These are phyloP conservation scores for Ephialtes manifestator DNA, from an alignment of 2,888 invertebrate genomes.

Conservation along the genomic window DNA sequence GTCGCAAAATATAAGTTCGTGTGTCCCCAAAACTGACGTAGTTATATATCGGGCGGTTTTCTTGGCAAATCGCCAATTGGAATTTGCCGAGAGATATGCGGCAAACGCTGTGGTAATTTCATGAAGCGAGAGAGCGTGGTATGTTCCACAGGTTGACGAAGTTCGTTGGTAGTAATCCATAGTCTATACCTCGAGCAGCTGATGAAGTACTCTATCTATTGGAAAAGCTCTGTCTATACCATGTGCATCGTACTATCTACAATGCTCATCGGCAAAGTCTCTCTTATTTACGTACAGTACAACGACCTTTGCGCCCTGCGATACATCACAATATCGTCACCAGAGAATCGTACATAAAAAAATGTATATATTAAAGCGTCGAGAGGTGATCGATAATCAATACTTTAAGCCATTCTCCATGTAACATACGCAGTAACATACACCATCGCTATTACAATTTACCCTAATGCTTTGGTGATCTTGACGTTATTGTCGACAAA, in stretches of 20 bases:
- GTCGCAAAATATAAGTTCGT: background rate
- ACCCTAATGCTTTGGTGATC: constrained; percentile 27
- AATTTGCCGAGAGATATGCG: constrained; percentile 21
- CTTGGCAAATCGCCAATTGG: constrained; percentile 43
- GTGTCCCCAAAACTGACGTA: background rate
- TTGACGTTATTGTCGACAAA: constrained; percentile 25
- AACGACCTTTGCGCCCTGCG: constrained; percentile 49
- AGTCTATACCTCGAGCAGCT: constrained; percentile 50
- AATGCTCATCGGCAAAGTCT: constrained; percentile 27
- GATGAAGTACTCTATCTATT: constrained; percentile 65
- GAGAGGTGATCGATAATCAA: constrained; percentile 41
- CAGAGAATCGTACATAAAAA: background rate
- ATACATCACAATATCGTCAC: constrained; percentile 24
- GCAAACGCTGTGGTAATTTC: constrained; percentile 31
- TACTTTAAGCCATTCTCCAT: constrained; percentile 2
- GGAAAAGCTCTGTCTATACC: constrained; percentile 53
- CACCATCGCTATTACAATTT: background rate
- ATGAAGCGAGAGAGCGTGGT: constrained; percentile 27
- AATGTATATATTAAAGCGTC: background rate
- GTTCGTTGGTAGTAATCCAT: constrained; percentile 48
- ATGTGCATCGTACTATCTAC: background rate
- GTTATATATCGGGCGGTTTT: constrained; percentile 11
- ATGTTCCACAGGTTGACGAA: constrained; percentile 69
- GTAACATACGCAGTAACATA: background rate
- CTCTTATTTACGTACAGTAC: constrained; percentile 38